Conservation (phyloP, 2,888 invertebrate species). For the Meganola albula region DNA sequence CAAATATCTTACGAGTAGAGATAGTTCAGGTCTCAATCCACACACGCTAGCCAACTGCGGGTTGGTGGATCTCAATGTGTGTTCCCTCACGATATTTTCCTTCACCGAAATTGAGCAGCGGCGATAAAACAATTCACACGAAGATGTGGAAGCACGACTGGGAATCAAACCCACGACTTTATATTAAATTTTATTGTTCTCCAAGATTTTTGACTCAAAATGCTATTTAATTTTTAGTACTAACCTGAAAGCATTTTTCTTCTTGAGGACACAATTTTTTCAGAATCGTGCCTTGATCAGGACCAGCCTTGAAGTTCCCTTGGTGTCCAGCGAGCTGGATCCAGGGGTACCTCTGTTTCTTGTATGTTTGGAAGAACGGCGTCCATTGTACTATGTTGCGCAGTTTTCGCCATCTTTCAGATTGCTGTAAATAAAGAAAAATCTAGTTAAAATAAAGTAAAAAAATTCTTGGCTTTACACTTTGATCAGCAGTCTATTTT, state of each 20-base stretch:
- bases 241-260: conserved; percentile 89
- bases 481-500: no score
- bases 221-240: conserved; percentile 3
- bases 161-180: no score
- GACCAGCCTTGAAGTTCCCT: conserved; percentile 96
- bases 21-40: no score
- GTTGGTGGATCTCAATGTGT: no score
- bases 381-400: conserved; percentile 97
- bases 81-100: no score
- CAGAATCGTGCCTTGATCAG: conserved; percentile 94
- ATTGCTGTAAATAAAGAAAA: conserved; percentile 81
- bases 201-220: not conserved
- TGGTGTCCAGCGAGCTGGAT: conserved; percentile 97
- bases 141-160: no score
- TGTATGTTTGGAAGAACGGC: conserved; percentile 97
- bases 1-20: no score
- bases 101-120: no score
- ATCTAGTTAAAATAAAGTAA: no score
- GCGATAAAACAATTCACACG: no score
- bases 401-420: conserved; percentile 93
- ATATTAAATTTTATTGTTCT: not conserved
- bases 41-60: no score
- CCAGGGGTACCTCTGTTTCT: conserved; percentile 97
- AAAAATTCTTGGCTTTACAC: no score
- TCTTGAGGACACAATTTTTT: conserved; percentile 95